phyloP scores from a whole-genome alignment of 2,113 vertebrate species.

The Pomatorhinus ruficollis region DNA sequence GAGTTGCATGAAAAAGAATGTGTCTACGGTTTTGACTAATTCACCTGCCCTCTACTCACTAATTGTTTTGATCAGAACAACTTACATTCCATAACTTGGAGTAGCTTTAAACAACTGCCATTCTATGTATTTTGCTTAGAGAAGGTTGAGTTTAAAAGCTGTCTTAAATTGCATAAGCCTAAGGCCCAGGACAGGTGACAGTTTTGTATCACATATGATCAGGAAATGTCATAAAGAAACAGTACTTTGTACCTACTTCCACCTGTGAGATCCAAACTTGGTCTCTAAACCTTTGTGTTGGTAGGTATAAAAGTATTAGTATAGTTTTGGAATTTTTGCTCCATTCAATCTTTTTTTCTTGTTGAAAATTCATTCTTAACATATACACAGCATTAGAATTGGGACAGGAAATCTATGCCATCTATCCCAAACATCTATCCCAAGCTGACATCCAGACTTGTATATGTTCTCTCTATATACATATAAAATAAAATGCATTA shows the following conservation, averaged over 20 bases:
- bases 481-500: not conserved
- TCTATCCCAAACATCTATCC: not conserved
- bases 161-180: not conserved
- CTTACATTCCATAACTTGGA: not conserved
- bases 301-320: not conserved
- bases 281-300: not conserved
- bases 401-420: not conserved
- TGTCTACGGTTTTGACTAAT: not conserved
- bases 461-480: not conserved
- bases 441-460: not conserved
- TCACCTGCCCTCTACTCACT: not conserved
- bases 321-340: not conserved
- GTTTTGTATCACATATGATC: not conserved
- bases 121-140: not conserved
- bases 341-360: not conserved
- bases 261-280: not conserved
- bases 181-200: not conserved
- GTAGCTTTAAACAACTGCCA: not conserved
- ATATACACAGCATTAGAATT: not conserved
- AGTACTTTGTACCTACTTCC: not conserved
- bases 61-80: not conserved
- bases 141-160: not conserved
- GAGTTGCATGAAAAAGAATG: not conserved
- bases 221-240: not conserved
- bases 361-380: not conserved